phyloP scores from a whole-genome alignment of 2,797 vertebrate species.

The Gallinago stenura region DNA sequence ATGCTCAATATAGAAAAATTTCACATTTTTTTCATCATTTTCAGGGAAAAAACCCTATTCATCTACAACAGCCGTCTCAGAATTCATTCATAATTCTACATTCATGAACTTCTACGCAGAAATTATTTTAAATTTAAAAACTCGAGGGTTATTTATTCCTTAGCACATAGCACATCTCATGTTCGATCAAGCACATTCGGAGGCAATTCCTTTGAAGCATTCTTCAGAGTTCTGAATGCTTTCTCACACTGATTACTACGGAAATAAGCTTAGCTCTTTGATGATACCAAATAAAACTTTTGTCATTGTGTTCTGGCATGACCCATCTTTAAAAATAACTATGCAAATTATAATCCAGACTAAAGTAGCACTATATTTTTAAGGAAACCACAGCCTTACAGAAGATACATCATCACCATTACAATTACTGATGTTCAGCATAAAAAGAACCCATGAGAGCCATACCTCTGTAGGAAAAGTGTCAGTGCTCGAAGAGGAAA shows the following conservation, averaged over 20 bases:
- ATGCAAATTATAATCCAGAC: background rate
- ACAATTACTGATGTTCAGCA: background rate
- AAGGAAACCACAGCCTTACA: background rate
- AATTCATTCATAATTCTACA: slow-evolving; percentile 1
- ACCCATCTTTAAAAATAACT: background rate
- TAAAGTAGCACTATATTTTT: background rate
- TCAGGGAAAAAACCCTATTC: background rate
- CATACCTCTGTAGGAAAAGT: slow-evolving; percentile 47
- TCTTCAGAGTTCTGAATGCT: background rate
- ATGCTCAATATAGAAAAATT: background rate
- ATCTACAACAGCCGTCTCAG: background rate
- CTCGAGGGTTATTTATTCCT: background rate
- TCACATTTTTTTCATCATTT: background rate
- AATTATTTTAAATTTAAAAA: background rate
- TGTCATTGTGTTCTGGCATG: background rate
- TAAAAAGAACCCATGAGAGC: background rate
- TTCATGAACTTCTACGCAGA: background rate
- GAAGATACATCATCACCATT: background rate
- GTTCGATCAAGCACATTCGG: rapidly evolving
- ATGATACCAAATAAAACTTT: background rate
- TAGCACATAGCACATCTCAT: background rate
- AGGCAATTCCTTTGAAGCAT: background rate
- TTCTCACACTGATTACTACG: background rate
- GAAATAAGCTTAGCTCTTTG: background rate
- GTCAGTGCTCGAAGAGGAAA: slow-evolving; percentile 57